These are phyloP conservation scores for Palythoa heliodiscus DNA, from an alignment of 92 coral and sea anemone genomes.

Conservation along the genomic window DNA sequence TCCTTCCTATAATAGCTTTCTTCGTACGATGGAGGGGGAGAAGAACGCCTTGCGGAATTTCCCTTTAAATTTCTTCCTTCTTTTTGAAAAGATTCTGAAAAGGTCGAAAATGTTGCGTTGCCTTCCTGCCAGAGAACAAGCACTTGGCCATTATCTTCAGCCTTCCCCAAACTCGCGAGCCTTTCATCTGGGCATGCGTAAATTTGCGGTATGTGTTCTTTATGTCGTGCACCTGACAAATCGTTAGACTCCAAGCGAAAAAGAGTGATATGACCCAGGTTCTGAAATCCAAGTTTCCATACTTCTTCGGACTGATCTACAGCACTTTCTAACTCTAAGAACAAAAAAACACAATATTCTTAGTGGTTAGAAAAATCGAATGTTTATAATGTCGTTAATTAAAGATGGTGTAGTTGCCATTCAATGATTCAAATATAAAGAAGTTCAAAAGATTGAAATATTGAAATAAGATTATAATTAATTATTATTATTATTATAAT, in stretches of 20 bases:
- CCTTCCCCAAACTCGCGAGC: not conserved
- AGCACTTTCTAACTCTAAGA: not conserved
- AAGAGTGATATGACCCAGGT: constrained; percentile 24
- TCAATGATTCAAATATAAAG: not conserved
- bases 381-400: not conserved
- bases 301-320: not conserved
- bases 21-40: constrained; percentile 26
- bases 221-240: not conserved
- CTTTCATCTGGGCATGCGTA: constrained; percentile 24
- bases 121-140: constrained; percentile 5
- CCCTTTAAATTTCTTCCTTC: not conserved
- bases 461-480: too few relatives aligned
- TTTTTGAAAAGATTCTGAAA: not conserved
- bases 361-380: not conserved
- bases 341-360: not conserved
- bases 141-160: not conserved
- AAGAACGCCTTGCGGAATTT: not conserved
- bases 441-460: too few relatives aligned
- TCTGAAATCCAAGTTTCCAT: not conserved
- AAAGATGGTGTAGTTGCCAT: not conserved
- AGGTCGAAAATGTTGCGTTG: constrained; percentile 21
- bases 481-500: too few relatives aligned
- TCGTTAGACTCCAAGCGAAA: not conserved
- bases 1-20: not conserved
- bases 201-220: not conserved